Percentiles rank a stretch among this genome's conserved stretches.
Conservation (phyloP, 2,888 invertebrate species). For the Magallana nippona region DNA sequence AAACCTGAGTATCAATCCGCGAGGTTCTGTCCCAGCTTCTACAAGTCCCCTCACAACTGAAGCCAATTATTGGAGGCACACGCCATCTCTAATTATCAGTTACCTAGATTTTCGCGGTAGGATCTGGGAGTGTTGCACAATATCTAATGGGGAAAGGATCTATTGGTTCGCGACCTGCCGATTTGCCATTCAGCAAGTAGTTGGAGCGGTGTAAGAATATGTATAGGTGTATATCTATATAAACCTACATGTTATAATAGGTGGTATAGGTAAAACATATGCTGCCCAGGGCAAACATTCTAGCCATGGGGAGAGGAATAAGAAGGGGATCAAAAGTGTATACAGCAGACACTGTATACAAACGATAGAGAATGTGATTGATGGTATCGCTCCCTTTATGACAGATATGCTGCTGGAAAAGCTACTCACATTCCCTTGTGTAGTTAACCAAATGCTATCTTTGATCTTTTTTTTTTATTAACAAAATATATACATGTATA, state of each 20-base stretch:
- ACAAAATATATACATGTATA: too few species aligned
- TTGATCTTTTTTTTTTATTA: too few species aligned
- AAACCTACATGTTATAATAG: too few species aligned
- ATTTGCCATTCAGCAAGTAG: constrained; percentile 34
- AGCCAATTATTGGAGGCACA: constrained; percentile 22
- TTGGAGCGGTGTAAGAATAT: neutral
- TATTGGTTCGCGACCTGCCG: neutral
- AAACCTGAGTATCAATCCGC: constrained; percentile 2
- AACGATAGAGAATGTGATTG: too few species aligned
- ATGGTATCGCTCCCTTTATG: too few species aligned
- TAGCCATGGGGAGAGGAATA: too few species aligned
- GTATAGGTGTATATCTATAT: neutral
- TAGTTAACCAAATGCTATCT: too few species aligned
- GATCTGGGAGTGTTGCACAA: neutral
- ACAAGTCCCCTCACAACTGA: constrained; percentile 29
- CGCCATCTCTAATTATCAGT: constrained; percentile 30
- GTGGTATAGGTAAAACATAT: constrained; percentile 5
- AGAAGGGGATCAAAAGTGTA: too few species aligned
- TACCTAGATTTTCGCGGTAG: constrained; percentile 24
- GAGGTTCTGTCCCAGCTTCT: constrained; percentile 16
- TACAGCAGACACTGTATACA: too few species aligned
- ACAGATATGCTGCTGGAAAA: too few species aligned
- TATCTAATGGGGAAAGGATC: neutral
- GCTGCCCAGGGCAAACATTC: neutral
- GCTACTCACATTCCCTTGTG: too few species aligned